These are phyloP conservation scores for Hemitrygon akajei DNA, from an alignment of 2,797 vertebrate genomes.

Conservation along the genomic window DNA sequence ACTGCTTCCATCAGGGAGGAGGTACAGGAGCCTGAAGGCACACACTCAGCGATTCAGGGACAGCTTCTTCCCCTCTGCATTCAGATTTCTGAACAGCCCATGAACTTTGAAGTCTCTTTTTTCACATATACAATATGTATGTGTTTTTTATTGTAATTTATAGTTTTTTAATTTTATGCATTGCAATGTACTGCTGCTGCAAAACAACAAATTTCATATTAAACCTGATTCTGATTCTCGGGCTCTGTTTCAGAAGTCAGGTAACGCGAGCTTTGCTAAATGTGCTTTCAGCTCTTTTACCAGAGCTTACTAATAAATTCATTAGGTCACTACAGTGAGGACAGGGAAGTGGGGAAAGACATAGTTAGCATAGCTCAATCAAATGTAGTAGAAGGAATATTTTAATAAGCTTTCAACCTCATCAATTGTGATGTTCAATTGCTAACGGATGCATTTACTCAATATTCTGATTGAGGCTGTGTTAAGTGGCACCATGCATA, in stretches of 20 bases:
- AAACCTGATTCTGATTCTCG: too few relatives aligned
- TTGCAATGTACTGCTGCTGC: too few relatives aligned
- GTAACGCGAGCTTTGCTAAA: background rate
- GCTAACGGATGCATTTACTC: background rate
- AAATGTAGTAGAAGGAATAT: background rate
- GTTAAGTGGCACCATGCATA: background rate
- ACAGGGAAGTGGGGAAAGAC: background rate
- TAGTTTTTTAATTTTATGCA: too few relatives aligned
- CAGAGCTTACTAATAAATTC: constrained; percentile 21
- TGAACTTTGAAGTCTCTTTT: too few relatives aligned
- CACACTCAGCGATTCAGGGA: too few relatives aligned
- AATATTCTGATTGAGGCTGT: background rate
- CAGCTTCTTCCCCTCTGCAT: too few relatives aligned
- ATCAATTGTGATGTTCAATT: background rate
- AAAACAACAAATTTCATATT: too few relatives aligned
- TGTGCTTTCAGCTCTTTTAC: background rate
- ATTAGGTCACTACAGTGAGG: background rate
- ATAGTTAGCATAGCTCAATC: background rate
- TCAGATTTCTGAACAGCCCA: too few relatives aligned
- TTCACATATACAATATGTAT: too few relatives aligned
- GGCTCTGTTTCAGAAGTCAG: constrained; percentile 1
- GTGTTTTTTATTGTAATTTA: too few relatives aligned
- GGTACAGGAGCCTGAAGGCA: too few relatives aligned
- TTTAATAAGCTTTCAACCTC: background rate
- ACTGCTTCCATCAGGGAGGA: too few relatives aligned